Evolutionary conservation across 2,113 vertebrate species (phyloP), one percentile per base, ranked within the genome.

Genomic region (Labrus mixtus): DNA sequence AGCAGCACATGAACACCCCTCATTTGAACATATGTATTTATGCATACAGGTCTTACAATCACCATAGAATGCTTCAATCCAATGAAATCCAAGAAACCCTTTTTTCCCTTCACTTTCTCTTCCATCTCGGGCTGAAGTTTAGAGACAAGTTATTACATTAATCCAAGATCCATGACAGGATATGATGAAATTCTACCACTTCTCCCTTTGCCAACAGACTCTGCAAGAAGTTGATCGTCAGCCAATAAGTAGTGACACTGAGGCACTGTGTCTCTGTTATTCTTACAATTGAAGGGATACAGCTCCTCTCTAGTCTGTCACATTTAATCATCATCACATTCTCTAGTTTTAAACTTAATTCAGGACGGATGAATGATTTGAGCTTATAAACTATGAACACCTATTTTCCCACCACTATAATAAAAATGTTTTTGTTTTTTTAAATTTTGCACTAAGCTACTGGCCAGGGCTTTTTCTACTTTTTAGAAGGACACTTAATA

Each of bases 141-240:
- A 67, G 56, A 37, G 22, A 67, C 20, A 13, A 55, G 65, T 68
- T 25, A 56, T 68, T 25, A 29, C 53, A 56, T 36, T 55, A 68
- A 68, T 56, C 36, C 10, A 41, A 55, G 20, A 68, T 54, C 22
- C 53, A 41, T 68, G 51, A 43, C 53, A 56, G 66, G 10, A 37
- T 53, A 17, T 41, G 10, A 43, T 68, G 53, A 68, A 55, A 68
- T 19, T 55, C 20, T 17, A 15, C 45, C n/a, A 67, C 20, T 68
- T 29, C 22, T 8, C 20, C 8, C 15, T 68, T 68, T 45, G 66
- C 53, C 53, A 56, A 13, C 20, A 43, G 51, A 10, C 37, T 23
- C 10, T 56, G 37, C n/a, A 10, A 43, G 36, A 55, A n/a, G 15
- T 56, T 56, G 39, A 68, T 56, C n/a, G 51, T 19, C 51, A 68